Base-by-base conservation (phyloP, 2,888 invertebrate genomes). In the Chouioia cunea region DNA sequence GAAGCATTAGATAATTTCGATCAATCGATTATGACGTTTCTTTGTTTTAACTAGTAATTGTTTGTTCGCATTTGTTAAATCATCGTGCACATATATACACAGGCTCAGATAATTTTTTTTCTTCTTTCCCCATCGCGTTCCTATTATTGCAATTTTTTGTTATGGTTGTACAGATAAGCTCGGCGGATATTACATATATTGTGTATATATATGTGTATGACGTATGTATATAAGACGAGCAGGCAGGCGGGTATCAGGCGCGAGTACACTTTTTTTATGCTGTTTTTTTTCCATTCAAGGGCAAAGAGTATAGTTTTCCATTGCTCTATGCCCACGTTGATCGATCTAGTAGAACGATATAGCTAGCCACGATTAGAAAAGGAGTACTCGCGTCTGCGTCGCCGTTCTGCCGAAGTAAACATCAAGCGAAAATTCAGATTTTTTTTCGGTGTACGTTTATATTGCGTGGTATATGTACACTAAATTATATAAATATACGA, bases 1-100 rank as follows among this genome's bases (percentile, higher is more conserved):
- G 82, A 77, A 77, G 78, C 78, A 81, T 80, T 84, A 84, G 83
- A 81, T 83, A 79, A 79, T 74, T 53, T 18, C 65, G 27, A 27
- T 27, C 6, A 27, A 27, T 27, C 27, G 27, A 71, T 63, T 46
- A 68, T 64, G 60, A 66, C 58, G 65, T 70, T 74, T 69, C 63
- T 54, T 71, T 71, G 71, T 73, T 71, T 71, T 46, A 22, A 36
- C 22, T 68, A 66, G 64, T 69, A 60, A 71, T 74, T 71, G 69
- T 71, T 74, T 71, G 69, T 74, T 74, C 56, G 71, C 74, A 71
- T 70, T 74, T 71, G 71, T 74, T 71, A 65, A 69, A 71, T 65
- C 27, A 71, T 71, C 66, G 52, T 73, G 70, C 73, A 70, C 70
- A 47, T 65, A 63, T 54, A 70, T 54, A 60, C 46, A 54, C 53